phyloP scores from a whole-genome alignment of 2,888 invertebrate species.

The Plutella xylostella region DNA sequence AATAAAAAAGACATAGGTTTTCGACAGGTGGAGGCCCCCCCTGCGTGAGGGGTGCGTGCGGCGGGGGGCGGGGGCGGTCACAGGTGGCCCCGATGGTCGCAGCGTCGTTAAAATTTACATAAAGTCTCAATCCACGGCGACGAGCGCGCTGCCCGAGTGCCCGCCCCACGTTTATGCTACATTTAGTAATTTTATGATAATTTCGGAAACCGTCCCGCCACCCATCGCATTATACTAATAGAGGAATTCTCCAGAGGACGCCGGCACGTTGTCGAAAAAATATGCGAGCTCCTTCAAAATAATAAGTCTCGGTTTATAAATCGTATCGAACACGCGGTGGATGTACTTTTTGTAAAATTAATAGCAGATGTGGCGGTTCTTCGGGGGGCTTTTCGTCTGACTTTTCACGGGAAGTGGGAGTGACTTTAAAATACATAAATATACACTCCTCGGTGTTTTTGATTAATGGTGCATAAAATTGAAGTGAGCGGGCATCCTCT shows the following conservation, averaged over 20 bases:
- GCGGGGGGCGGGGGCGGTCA: constrained; percentile 38
- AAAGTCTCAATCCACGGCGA: constrained; percentile 68
- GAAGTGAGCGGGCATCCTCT: constrained; percentile 38
- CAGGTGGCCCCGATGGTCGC: constrained; percentile 69
- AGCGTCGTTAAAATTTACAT: constrained; percentile 71
- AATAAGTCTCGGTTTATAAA: constrained; percentile 64
- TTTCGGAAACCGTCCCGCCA: constrained; percentile 67
- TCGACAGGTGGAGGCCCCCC: constrained; percentile 51
- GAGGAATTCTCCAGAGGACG: constrained; percentile 51
- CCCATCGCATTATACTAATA: constrained; percentile 71
- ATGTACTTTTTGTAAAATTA: constrained; percentile 56
- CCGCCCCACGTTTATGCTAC: constrained; percentile 68
- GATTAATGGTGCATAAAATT: constrained; percentile 62
- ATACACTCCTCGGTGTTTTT: constrained; percentile 51
- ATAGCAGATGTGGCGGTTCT: constrained; percentile 66
- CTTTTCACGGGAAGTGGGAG: constrained; percentile 22
- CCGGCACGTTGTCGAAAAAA: constrained; percentile 44
- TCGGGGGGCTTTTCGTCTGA: constrained; percentile 10
- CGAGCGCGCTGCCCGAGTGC: constrained; percentile 45
- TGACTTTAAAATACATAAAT: constrained; percentile 64
- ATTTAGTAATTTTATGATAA: constrained; percentile 72
- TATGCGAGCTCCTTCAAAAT: constrained; percentile 51
- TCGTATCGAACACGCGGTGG: constrained; percentile 49
- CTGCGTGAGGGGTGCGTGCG: constrained; percentile 29
- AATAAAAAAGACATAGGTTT: constrained; percentile 70